These are phyloP conservation scores for Nanorana parkeri DNA, from an alignment of 2,113 vertebrate species.

Conservation along the genomic window DNA sequence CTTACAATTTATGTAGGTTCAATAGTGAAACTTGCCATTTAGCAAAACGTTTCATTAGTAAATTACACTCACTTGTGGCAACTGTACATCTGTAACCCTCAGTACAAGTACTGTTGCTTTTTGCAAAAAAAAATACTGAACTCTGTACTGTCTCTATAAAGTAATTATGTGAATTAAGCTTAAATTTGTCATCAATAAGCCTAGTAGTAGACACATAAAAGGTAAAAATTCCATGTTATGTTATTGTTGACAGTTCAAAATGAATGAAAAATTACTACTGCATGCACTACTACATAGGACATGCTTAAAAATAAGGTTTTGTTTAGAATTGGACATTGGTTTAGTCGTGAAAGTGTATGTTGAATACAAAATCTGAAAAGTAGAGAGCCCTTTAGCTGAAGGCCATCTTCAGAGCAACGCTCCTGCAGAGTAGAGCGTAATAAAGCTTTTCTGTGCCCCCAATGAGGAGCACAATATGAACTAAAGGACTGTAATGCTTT, in stretches of 20 bases:
- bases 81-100: too few relatives aligned
- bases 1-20: too few relatives aligned
- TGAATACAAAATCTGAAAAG: slow-evolving; percentile 7
- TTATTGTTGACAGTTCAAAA: not conserved
- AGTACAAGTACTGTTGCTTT: too few relatives aligned
- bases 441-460: slow-evolving; percentile 28
- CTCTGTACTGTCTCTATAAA: too few relatives aligned
- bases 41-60: too few relatives aligned
- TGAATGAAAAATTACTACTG: not conserved
- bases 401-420: slow-evolving; percentile 41
- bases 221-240: not conserved
- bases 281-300: not conserved
- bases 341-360: slow-evolving; percentile 4
- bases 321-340: not conserved
- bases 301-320: not conserved
- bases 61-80: too few relatives aligned
- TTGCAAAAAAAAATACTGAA: too few relatives aligned
- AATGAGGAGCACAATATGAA: slow-evolving; percentile 2
- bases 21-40: too few relatives aligned
- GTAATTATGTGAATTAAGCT: too few relatives aligned
- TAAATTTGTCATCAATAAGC: too few relatives aligned
- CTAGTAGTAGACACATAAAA: too few relatives aligned
- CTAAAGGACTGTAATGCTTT: slow-evolving; percentile 8
- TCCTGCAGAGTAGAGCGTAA: slow-evolving; percentile 10
- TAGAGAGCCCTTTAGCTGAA: slow-evolving; percentile 3